These are phyloP conservation scores for Anorthoa munda DNA, from an alignment of 2,888 invertebrate genomes.

Conservation along the genomic window DNA sequence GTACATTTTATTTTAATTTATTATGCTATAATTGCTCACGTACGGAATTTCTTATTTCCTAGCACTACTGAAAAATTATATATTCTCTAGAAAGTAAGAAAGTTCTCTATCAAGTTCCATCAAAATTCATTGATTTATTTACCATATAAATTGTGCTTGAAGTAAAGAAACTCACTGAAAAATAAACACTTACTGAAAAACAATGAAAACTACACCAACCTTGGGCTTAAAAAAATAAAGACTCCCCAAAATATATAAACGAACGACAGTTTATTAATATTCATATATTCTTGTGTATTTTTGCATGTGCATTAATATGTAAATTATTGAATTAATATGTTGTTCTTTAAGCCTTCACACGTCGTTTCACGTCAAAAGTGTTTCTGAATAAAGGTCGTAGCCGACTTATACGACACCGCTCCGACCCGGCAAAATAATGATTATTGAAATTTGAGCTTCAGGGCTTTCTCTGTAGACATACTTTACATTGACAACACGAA, in stretches of 20 bases:
- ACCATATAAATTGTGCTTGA: too few species aligned
- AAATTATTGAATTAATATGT: conserved; percentile 8
- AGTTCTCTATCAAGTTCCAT: too few species aligned
- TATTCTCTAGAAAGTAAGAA: too few species aligned
- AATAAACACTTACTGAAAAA: neutral
- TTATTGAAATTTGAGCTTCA: too few species aligned
- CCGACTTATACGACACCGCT: too few species aligned
- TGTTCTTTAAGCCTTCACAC: conserved; percentile 29
- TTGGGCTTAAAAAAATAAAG: conserved; percentile 33
- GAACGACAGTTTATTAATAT: conserved; percentile 30
- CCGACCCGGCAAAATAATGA: too few species aligned
- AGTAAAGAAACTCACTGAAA: too few species aligned
- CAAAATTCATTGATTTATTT: too few species aligned
- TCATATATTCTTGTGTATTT: conserved; percentile 34
- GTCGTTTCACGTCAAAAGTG: conserved; percentile 25
- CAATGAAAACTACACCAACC: neutral
- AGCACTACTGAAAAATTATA: too few species aligned
- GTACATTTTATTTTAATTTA: neutral
- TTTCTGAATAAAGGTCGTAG: conserved; percentile 1
- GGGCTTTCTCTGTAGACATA: too few species aligned
- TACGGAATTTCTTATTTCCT: too few species aligned
- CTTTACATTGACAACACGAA: too few species aligned
- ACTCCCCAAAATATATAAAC: conserved; percentile 64
- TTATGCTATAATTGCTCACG: neutral
- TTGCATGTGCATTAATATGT: conserved; percentile 42